phyloP scores from a whole-genome alignment of 2,888 invertebrate species.

The Gari tellinella region DNA sequence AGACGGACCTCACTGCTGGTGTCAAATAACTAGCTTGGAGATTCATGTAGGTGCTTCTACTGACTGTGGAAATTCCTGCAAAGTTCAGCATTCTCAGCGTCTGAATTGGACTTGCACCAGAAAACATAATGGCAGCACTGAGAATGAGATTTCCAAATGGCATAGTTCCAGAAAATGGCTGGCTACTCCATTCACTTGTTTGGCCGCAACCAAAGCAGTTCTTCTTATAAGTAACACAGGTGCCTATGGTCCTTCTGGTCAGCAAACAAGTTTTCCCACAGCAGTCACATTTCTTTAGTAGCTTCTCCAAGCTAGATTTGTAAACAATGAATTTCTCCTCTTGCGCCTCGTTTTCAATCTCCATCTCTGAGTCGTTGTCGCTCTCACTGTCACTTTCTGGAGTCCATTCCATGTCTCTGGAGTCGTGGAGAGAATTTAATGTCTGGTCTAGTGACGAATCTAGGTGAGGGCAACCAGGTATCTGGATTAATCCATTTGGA shows the following conservation, averaged over 20 bases:
- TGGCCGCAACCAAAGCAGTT: background rate
- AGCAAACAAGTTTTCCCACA: background rate
- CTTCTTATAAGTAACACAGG: background rate
- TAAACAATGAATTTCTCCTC: slow-evolving; percentile 22
- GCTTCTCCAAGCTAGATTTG: slow-evolving; percentile 11
- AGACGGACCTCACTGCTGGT: slow-evolving; percentile 15
- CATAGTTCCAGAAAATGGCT: slow-evolving; percentile 5
- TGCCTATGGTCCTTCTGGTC: background rate
- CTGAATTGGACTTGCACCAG: slow-evolving; percentile 6
- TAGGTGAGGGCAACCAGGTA: no score
- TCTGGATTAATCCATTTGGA: no score
- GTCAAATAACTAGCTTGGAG: slow-evolving; percentile 11
- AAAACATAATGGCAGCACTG: slow-evolving; percentile 14
- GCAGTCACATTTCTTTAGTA: slow-evolving; percentile 1
- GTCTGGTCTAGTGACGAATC: no score
- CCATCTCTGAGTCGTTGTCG: background rate
- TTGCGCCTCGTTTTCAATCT: slow-evolving; percentile 3
- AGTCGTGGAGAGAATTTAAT: no score
- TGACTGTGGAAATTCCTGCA: background rate
- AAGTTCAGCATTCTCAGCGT: slow-evolving; percentile 9
- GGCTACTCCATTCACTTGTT: background rate
- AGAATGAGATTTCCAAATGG: slow-evolving; percentile 14
- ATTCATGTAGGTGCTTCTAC: slow-evolving; percentile 2
- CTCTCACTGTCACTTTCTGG: slow-evolving; percentile 9
- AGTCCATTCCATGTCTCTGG: background rate